These are phyloP conservation scores for Amphipoea oculea DNA, from an alignment of 2,888 invertebrate species.

Conservation along the genomic window DNA sequence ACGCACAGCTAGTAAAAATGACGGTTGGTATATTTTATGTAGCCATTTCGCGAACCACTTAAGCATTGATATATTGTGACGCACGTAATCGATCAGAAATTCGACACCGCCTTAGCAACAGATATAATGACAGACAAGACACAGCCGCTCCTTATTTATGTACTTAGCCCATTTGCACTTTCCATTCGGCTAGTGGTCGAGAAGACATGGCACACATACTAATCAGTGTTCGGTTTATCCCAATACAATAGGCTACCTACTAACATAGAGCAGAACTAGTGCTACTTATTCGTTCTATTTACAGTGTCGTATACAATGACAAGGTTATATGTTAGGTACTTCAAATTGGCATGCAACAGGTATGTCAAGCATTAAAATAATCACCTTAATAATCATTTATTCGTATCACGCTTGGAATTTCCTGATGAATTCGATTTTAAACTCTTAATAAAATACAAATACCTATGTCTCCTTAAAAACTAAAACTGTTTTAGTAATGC, in stretches of 20 bases:
- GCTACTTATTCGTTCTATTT: constrained; percentile 52
- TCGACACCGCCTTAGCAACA: constrained; percentile 70
- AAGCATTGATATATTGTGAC: constrained; percentile 55
- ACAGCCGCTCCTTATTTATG: constrained; percentile 67
- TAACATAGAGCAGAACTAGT: constrained; percentile 53
- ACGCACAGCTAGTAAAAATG: constrained; percentile 20
- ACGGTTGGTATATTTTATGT: constrained; percentile 26
- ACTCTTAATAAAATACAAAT: constrained; percentile 73
- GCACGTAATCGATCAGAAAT: constrained; percentile 61
- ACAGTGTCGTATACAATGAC: constrained; percentile 53
- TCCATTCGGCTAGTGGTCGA: constrained; percentile 71
- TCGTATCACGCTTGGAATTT: constrained; percentile 77
- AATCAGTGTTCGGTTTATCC: constrained; percentile 72
- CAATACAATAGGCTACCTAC: constrained; percentile 63
- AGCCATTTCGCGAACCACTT: constrained; percentile 34
- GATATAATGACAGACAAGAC: constrained; percentile 60
- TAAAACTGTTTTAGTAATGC: constrained; percentile 60
- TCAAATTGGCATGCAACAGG: constrained; percentile 58
- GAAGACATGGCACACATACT: constrained; percentile 70
- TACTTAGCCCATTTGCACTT: constrained; percentile 70
- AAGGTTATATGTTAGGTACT: constrained; percentile 52
- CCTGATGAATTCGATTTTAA: constrained; percentile 74
- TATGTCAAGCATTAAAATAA: constrained; percentile 55
- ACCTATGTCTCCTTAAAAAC: constrained; percentile 69
- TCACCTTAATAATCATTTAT: constrained; percentile 67